Percentiles rank a stretch among this genome's conserved stretches.
These are phyloP conservation scores for Xestia ashworthii DNA, from an alignment of 2,888 invertebrate species.

Conservation along the genomic window DNA sequence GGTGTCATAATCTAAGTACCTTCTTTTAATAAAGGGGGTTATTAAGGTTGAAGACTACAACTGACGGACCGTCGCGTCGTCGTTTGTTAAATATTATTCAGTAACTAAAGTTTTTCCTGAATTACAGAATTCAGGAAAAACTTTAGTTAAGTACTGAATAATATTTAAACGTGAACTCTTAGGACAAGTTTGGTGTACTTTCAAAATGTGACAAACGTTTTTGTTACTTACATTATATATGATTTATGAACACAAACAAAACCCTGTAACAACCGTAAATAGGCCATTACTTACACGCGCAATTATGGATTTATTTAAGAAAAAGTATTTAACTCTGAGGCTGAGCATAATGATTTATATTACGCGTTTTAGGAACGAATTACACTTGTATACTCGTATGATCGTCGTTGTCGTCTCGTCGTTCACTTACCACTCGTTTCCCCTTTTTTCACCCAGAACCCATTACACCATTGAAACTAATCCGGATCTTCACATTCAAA, in stretches of 20 bases:
- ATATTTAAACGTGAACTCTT: conserved; percentile 12
- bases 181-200: conserved; percentile 8
- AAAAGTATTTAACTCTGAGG: not conserved
- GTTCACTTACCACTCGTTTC: not conserved
- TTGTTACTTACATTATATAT: not conserved
- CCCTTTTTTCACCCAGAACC: conserved; percentile 11
- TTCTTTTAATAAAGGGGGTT: conserved; percentile 31
- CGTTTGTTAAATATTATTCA: conserved; percentile 29
- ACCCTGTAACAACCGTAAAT: not conserved
- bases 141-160: too few species aligned
- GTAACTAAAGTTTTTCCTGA: conserved; percentile 26
- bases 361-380: conserved; percentile 5
- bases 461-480: not conserved
- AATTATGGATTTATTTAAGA: conserved; percentile 2
- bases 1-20: conserved; percentile 24
- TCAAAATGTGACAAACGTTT: not conserved
- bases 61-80: conserved; percentile 7
- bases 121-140: too few species aligned
- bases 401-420: too few species aligned
- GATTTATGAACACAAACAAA: conserved; percentile 22
- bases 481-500: not conserved
- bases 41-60: conserved; percentile 12
- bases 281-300: conserved; percentile 16
- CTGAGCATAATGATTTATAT: conserved; percentile 1
- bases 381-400: not conserved